These are phyloP conservation scores for Agriotes lineatus DNA, from an alignment of 2,888 invertebrate genomes.

Conservation along the genomic window DNA sequence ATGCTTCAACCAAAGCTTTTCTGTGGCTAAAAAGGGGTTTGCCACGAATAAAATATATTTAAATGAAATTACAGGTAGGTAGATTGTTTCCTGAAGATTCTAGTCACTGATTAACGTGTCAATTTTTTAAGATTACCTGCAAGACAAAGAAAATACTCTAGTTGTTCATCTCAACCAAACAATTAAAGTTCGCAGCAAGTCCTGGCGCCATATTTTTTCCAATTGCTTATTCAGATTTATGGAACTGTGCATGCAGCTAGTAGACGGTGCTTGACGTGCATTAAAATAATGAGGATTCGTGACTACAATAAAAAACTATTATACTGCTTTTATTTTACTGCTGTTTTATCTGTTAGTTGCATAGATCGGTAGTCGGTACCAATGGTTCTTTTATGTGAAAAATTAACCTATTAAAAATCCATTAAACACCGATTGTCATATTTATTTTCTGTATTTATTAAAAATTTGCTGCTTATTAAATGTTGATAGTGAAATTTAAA, in stretches of 20 bases:
- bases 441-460: too few species aligned
- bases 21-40: slow-evolving; percentile 43
- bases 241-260: slow-evolving; percentile 20
- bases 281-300: too few species aligned
- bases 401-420: too few species aligned
- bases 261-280: slow-evolving; percentile 23
- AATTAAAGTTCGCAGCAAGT: not conserved
- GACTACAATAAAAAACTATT: too few species aligned
- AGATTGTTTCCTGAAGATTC: not conserved
- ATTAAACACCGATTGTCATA: too few species aligned
- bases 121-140: too few species aligned
- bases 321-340: too few species aligned
- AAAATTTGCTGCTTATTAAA: too few species aligned
- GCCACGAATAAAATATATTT: not conserved
- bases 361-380: too few species aligned
- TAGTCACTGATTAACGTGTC: not conserved
- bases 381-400: too few species aligned
- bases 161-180: slow-evolving; percentile 53
- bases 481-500: too few species aligned
- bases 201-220: not conserved
- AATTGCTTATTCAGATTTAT: slow-evolving; percentile 3
- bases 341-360: too few species aligned
- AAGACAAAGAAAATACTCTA: slow-evolving; percentile 65
- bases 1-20: slow-evolving; percentile 57
- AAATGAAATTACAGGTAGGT: not conserved